These are phyloP conservation scores for Leptobrachium leishanense DNA, from an alignment of 2,113 vertebrate species.

Conservation along the genomic window DNA sequence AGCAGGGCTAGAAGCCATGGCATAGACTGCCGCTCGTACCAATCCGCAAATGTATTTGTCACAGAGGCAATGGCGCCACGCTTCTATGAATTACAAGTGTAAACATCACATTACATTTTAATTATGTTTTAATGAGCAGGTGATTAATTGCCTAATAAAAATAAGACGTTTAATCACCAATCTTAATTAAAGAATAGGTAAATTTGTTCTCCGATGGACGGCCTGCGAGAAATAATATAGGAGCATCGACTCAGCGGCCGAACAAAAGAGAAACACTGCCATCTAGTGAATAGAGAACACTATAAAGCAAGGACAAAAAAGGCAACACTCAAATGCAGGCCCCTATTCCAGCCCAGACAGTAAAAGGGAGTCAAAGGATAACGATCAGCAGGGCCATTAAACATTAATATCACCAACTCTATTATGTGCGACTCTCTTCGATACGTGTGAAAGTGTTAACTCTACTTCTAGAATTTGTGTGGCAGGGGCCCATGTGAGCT, in stretches of 20 bases:
- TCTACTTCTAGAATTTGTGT: too few relatives aligned
- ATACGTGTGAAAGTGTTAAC: too few relatives aligned
- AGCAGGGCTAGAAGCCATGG: too few relatives aligned
- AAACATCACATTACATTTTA: constrained; percentile 5
- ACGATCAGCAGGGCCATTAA: too few relatives aligned
- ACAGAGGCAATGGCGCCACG: neutral
- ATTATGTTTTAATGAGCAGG: constrained; percentile 34
- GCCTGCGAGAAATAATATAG: neutral
- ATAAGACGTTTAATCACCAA: neutral
- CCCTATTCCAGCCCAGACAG: too few relatives aligned
- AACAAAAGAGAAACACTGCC: constrained; percentile 44
- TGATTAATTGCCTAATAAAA: constrained; percentile 12
- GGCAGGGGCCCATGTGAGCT: too few relatives aligned
- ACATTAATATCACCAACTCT: too few relatives aligned
- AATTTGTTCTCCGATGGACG: neutral
- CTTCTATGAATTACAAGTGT: constrained; percentile 5
- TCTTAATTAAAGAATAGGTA: constrained; percentile 9
- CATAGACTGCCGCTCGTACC: too few relatives aligned
- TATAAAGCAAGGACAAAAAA: too few relatives aligned
- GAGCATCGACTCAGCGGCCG: neutral
- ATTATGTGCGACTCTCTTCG: too few relatives aligned
- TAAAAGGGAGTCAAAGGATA: too few relatives aligned
- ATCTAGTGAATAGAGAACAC: constrained; percentile 53
- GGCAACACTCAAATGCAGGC: too few relatives aligned
- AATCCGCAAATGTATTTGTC: neutral